Conservation (phyloP, 2,797 vertebrate genomes). For the Cuniculus paca region DNA sequence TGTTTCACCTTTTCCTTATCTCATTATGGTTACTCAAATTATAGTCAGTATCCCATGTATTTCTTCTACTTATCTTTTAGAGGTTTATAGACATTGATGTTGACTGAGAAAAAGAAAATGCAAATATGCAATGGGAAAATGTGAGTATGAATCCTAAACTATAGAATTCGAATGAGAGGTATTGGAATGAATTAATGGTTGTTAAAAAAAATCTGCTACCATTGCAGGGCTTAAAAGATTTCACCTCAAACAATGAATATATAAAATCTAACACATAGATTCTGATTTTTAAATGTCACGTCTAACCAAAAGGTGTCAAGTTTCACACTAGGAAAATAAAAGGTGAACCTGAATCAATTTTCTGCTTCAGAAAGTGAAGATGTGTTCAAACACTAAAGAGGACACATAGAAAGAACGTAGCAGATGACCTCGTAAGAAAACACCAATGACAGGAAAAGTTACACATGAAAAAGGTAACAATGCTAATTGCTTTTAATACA, state of each 20-base stretch:
- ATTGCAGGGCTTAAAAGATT: not conserved
- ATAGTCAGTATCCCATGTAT: not conserved
- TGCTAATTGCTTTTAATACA: not conserved
- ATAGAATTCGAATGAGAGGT: not conserved
- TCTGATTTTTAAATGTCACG: not conserved
- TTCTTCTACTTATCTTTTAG: slow-evolving; percentile 15
- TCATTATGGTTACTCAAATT: slow-evolving; percentile 10
- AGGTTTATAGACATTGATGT: not conserved
- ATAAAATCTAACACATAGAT: not conserved
- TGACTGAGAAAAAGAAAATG: not conserved
- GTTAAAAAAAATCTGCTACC: not conserved
- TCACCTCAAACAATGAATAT: slow-evolving; percentile 5
- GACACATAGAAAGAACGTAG: not conserved
- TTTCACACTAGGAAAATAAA: not conserved
- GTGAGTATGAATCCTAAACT: not conserved
- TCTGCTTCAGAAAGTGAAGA: slow-evolving; percentile 8
- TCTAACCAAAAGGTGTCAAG: not conserved
- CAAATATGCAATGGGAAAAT: not conserved
- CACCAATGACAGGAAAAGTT: not conserved
- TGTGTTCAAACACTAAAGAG: not conserved
- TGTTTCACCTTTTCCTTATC: not conserved
- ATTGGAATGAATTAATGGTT: not conserved
- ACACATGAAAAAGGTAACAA: not conserved
- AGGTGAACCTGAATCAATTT: not conserved
- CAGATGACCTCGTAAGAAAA: not conserved